Percentiles rank a stretch among this genome's conserved stretches.
Evolutionary conservation across 2,888 invertebrate species (phyloP).

Genomic region (Spilarctia lutea): DNA sequence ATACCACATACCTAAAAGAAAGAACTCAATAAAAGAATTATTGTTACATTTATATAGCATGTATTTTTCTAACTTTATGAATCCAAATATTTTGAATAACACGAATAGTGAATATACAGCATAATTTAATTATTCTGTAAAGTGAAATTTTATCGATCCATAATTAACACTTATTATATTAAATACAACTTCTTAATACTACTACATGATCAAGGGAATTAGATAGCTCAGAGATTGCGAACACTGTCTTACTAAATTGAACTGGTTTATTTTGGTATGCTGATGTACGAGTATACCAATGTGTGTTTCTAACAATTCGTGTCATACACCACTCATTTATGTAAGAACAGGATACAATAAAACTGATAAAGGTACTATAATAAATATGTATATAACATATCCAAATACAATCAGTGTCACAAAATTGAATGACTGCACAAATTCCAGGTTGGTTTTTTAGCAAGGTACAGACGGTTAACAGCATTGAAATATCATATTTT

Average conservation of each 20-base stretch:
- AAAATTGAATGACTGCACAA: slow-evolving; percentile 45
- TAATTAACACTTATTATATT: slow-evolving; percentile 59
- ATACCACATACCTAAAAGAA: background rate
- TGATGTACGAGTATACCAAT: slow-evolving; percentile 31
- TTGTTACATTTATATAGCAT: slow-evolving; percentile 46
- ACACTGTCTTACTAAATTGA: background rate
- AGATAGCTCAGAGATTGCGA: background rate
- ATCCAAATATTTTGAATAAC: slow-evolving; percentile 49
- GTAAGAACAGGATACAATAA: slow-evolving; percentile 35
- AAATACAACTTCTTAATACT: slow-evolving; percentile 55
- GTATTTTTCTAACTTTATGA: slow-evolving; percentile 61
- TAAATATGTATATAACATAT: slow-evolving; percentile 22
- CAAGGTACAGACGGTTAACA: slow-evolving; percentile 65
- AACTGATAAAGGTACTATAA: slow-evolving; percentile 27
- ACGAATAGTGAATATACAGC: slow-evolving; percentile 46
- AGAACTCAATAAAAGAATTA: slow-evolving; percentile 17
- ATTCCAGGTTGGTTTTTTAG: slow-evolving; percentile 27
- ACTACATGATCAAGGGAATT: slow-evolving; percentile 15
- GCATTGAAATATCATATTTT: slow-evolving; percentile 70
- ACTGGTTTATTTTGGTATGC: slow-evolving; percentile 8
- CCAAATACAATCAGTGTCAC: slow-evolving; percentile 53
- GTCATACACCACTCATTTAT: slow-evolving; percentile 35
- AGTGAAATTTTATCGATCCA: slow-evolving; percentile 56
- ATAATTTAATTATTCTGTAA: slow-evolving; percentile 52
- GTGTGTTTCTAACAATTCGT: slow-evolving; percentile 66